Evolutionary conservation across 2,888 invertebrate species (phyloP).

Genomic region (Caenorhabditis plicata): DNA sequence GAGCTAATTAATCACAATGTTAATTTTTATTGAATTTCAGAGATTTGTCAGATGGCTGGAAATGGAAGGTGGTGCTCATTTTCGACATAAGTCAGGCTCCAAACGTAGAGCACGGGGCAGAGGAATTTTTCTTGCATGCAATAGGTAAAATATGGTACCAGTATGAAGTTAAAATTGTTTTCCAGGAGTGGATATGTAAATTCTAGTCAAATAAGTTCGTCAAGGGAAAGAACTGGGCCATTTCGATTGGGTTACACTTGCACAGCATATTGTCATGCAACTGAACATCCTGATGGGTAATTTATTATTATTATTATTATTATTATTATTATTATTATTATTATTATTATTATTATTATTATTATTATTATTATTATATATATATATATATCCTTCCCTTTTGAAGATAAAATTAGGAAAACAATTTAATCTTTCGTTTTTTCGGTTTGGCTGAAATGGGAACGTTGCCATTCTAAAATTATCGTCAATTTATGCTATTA

Average conservation of each 20-base stretch:
- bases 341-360: too few relatives aligned
- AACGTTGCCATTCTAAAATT: too few relatives aligned
- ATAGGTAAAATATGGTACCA: too few relatives aligned
- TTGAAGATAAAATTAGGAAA: too few relatives aligned
- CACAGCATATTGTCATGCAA: slow-evolving; percentile 47
- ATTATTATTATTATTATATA: too few relatives aligned
- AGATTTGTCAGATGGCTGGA: slow-evolving; percentile 48
- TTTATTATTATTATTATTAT: slow-evolving; percentile 1
- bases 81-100: slow-evolving; percentile 48
- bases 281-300: slow-evolving; percentile 43
- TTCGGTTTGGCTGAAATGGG: too few relatives aligned
- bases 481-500: too few relatives aligned
- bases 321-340: too few relatives aligned
- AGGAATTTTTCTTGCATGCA: slow-evolving; percentile 50
- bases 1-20: neutral
- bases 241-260: slow-evolving; percentile 48
- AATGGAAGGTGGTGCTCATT: slow-evolving; percentile 49
- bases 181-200: slow-evolving; percentile 39
- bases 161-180: too few relatives aligned
- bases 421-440: too few relatives aligned
- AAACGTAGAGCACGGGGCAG: slow-evolving; percentile 39
- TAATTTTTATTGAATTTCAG: slow-evolving; percentile 11
- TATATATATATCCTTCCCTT: too few relatives aligned
- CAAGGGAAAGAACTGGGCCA: slow-evolving; percentile 33
- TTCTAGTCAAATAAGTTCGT: neutral